phyloP scores from a whole-genome alignment of 2,888 invertebrate species.

The Panzeria rudis region DNA sequence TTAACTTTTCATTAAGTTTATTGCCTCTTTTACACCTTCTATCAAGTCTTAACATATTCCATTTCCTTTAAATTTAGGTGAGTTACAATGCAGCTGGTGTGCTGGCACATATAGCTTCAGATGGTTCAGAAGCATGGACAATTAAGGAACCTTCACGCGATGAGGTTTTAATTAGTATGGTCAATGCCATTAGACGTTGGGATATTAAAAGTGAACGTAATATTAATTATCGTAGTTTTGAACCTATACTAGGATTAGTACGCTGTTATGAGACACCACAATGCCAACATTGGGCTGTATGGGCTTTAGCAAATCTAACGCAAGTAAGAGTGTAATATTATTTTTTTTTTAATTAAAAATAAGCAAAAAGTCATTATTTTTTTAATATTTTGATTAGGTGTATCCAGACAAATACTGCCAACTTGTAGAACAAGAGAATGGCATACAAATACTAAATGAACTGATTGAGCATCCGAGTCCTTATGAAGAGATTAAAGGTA shows the following conservation, averaged over 20 bases:
- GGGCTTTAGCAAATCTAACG: slow-evolving; percentile 98
- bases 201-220: slow-evolving; percentile 93
- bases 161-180: slow-evolving; percentile 90
- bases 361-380: neutral
- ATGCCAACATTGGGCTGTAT: slow-evolving; percentile 98
- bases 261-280: slow-evolving; percentile 93
- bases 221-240: slow-evolving; percentile 98
- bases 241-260: slow-evolving; percentile 94
- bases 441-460: slow-evolving; percentile 89
- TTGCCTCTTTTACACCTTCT: no score
- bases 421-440: slow-evolving; percentile 93
- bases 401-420: slow-evolving; percentile 94
- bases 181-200: slow-evolving; percentile 94
- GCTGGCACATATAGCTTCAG: slow-evolving; percentile 96
- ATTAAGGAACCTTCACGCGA: slow-evolving; percentile 89
- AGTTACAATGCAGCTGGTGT: slow-evolving; percentile 98
- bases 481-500: slow-evolving; percentile 87
- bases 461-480: slow-evolving; percentile 87
- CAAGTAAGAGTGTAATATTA: slow-evolving; percentile 80
- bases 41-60: neutral
- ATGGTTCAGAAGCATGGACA: slow-evolving; percentile 93
- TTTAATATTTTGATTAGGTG: slow-evolving; percentile 85
- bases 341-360: neutral
- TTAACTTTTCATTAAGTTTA: no score
- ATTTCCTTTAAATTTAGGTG: slow-evolving; percentile 85